These are phyloP conservation scores for Aphelinus atriplicis DNA, from an alignment of 1,140 invertebrate species.

Conservation along the genomic window DNA sequence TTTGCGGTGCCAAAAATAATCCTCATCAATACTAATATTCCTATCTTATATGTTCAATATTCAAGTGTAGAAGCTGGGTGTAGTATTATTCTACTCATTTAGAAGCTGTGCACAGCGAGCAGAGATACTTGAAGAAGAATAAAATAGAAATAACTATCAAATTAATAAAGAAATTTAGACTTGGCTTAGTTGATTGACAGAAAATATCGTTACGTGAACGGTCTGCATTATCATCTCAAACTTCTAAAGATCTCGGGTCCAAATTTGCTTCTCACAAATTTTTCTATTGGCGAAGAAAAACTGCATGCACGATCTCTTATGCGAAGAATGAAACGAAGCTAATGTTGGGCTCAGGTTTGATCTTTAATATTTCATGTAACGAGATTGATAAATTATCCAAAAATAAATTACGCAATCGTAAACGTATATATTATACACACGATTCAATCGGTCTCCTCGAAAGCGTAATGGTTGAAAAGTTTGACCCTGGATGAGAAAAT, in stretches of 20 bases:
- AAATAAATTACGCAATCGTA: constrained; percentile 11
- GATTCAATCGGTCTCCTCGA: constrained; percentile 23
- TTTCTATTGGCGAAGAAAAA: neutral
- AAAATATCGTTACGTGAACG: constrained; percentile 28
- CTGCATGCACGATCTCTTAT: too few species aligned
- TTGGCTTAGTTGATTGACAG: constrained; percentile 32
- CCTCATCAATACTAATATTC: constrained; percentile 32
- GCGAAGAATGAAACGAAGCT: neutral
- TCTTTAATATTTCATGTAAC: constrained; percentile 23
- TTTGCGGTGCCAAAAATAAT: constrained; percentile 33
- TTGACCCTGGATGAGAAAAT: neutral
- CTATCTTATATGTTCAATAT: constrained; percentile 35
- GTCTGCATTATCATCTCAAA: constrained; percentile 20
- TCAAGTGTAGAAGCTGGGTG: neutral
- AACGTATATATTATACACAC: neutral
- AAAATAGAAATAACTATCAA: constrained; percentile 1
- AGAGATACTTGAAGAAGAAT: neutral
- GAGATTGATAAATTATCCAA: constrained; percentile 7
- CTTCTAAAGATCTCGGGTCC: constrained; percentile 7
- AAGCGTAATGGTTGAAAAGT: neutral
- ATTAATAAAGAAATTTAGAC: constrained; percentile 12
- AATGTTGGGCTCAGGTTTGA: constrained; percentile 4
- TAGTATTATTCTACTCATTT: too few species aligned
- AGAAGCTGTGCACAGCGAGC: too few species aligned
- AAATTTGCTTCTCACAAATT: constrained; percentile 2